These are phyloP conservation scores for Melikaiella ostensackeni DNA, from an alignment of 2,888 invertebrate species.

Conservation along the genomic window DNA sequence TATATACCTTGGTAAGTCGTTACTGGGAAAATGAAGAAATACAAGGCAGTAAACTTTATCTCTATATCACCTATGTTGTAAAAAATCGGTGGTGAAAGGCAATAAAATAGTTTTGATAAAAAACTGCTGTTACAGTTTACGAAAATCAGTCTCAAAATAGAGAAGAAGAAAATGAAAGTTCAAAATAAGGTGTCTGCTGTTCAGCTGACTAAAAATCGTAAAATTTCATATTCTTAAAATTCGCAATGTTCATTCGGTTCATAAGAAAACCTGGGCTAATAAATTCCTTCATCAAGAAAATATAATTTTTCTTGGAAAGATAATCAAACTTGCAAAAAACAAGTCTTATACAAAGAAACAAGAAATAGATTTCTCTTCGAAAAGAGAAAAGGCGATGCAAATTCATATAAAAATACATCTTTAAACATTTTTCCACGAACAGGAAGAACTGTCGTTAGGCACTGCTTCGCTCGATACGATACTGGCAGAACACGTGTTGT, in stretches of 20 bases:
- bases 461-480: constrained; percentile 37
- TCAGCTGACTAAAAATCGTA: no score
- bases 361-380: not conserved
- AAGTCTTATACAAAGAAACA: not conserved
- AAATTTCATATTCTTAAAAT: no score
- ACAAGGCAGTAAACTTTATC: constrained; percentile 20
- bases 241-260: no score
- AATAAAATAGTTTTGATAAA: not conserved
- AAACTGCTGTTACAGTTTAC: constrained; percentile 7
- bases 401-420: not conserved
- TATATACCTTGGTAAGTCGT: constrained; percentile 30
- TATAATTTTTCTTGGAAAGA: no score
- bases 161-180: no score
- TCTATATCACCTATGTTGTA: constrained; percentile 13
- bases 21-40: constrained; percentile 33
- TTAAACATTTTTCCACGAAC: not conserved
- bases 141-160: not conserved
- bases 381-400: constrained; percentile 8
- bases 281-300: not conserved
- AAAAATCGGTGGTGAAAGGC: not conserved
- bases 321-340: no score
- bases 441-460: constrained; percentile 14
- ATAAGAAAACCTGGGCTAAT: no score
- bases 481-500: constrained; percentile 42
- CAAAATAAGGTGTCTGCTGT: no score